Base-by-base conservation (phyloP, 1,140 invertebrate genomes). In the Doryteuthis pealeii region DNA sequence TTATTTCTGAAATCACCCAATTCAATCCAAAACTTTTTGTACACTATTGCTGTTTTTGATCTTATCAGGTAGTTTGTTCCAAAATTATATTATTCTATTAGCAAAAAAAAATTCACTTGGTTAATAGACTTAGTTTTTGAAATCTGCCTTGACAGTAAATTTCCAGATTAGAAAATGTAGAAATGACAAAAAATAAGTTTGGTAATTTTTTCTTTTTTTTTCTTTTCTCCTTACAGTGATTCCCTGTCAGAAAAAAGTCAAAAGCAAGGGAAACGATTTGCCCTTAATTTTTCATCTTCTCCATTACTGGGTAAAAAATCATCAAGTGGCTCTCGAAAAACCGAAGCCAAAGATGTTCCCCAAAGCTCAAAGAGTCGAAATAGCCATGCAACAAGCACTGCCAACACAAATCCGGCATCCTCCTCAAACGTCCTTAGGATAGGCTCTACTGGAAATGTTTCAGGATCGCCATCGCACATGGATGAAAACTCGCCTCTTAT, bases 251-350 rank as follows among this genome's bases (percentile, higher is more conserved):
- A 68, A 31, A 68, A 68, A 30, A 68, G 15, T 31, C n/a, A 68
- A 1, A 68, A 68, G 32, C n/a, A 22, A 26, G 28, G 66, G 5
- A 68, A 68, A 68, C 66, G 66, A 30, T 68, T 68, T 68, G 32
- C 66, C 5, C 66, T 68, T 26, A 68, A 68, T 8, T 68, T 68
- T 26, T 33, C 66, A 5, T 68, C 66, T 8, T 68, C 66, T 12
- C 66, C 66, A 26, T 32, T 68, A 30, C 66, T 68, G 22, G 66
- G 66, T 18, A 68, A 68, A 32, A 68, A 68, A 31, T 33, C 31
- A 32, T 14, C 22, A 18, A 32, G n/a, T 26, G 28, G 15, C 28
- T 18, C 66, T 68, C 30, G 22, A 22, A 68, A 62, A 28, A 62
- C 54, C 5, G 54, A 22, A n/a, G 22, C 54, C 2, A 62, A 62